Evolutionary conservation across 2,113 vertebrate genomes (phyloP).

Genomic region (Anhinga rufa): DNA sequence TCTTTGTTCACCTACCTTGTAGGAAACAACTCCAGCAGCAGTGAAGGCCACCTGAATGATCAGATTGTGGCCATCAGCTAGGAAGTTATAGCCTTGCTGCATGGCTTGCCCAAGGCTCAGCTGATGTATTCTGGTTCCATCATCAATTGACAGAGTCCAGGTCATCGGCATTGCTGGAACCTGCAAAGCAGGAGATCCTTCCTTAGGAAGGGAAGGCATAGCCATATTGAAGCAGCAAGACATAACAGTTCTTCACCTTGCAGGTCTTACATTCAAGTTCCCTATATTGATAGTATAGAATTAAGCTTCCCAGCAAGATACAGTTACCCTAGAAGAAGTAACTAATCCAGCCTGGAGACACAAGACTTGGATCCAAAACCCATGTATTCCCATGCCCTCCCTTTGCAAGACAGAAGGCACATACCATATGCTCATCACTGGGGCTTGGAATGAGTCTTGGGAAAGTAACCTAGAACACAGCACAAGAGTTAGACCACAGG

Average conservation of each 20-base stretch:
- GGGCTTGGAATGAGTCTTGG: slow-evolving; percentile 1
- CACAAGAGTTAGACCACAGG: neutral
- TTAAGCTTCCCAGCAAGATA: neutral
- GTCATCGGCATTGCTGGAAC: neutral
- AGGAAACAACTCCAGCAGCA: slow-evolving; percentile 63
- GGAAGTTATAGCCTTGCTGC: slow-evolving; percentile 55
- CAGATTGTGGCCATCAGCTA: slow-evolving; percentile 18
- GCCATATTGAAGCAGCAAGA: neutral
- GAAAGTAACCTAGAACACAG: slow-evolving; percentile 64
- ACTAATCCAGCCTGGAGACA: neutral
- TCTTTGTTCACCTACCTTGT: slow-evolving; percentile 36
- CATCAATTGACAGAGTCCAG: slow-evolving; percentile 59
- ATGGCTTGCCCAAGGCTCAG: slow-evolving; percentile 48
- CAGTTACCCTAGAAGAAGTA: neutral
- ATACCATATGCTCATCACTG: slow-evolving; percentile 56
- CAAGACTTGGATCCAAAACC: neutral
- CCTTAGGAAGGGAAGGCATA: neutral
- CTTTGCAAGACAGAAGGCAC: neutral
- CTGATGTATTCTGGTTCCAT: neutral
- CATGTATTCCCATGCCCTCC: neutral
- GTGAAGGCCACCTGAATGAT: slow-evolving; percentile 41
- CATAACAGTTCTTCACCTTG: neutral
- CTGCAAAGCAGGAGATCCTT: neutral
- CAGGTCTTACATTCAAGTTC: neutral
- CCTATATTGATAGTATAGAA: rapidly evolving